A percentile compares a stretch with the other conserved stretches of the same genome.
Conservation (phyloP, 1,140 invertebrate genomes). For the Drosophila hydei region DNA sequence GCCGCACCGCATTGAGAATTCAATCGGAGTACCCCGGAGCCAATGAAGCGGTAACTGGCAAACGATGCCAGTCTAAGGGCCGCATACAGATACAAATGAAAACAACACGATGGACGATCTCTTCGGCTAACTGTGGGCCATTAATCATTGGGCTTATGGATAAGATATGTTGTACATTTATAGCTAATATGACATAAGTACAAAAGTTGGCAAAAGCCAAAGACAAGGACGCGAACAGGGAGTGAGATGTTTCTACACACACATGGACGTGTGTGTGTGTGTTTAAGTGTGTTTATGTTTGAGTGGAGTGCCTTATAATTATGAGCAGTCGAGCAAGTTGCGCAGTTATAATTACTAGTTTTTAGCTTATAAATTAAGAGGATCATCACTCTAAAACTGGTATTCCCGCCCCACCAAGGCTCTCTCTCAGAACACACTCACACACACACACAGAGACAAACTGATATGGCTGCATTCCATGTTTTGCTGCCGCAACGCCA, state of each 20-base stretch:
- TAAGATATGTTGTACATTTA: conserved; percentile 75
- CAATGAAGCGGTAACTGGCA: conserved; percentile 73
- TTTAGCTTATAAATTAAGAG: conserved; percentile 82
- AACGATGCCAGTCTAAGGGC: conserved; percentile 32
- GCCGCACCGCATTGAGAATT: conserved; percentile 61
- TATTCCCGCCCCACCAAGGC: conserved; percentile 33
- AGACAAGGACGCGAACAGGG: conserved; percentile 54
- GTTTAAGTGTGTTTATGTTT: background rate
- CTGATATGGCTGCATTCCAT: conserved; percentile 78
- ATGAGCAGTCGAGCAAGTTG: conserved; percentile 63
- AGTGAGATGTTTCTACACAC: background rate
- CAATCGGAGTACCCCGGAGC: conserved; percentile 48
- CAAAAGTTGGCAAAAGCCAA: conserved; percentile 78
- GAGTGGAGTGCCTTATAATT: conserved; percentile 62
- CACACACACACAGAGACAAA: conserved; percentile 15
- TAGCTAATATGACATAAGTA: conserved; percentile 81
- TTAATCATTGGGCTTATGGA: conserved; percentile 68
- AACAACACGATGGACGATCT: conserved; percentile 12
- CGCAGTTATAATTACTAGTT: conserved; percentile 81
- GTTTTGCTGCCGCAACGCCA: conserved; percentile 41
- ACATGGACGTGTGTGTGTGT: no score
- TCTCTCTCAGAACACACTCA: conserved; percentile 7
- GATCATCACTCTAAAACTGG: conserved; percentile 80
- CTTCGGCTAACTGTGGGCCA: conserved; percentile 54
- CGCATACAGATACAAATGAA: conserved; percentile 9